These are phyloP conservation scores for Ataeniobius toweri DNA, from an alignment of 2,797 vertebrate genomes.

Conservation along the genomic window DNA sequence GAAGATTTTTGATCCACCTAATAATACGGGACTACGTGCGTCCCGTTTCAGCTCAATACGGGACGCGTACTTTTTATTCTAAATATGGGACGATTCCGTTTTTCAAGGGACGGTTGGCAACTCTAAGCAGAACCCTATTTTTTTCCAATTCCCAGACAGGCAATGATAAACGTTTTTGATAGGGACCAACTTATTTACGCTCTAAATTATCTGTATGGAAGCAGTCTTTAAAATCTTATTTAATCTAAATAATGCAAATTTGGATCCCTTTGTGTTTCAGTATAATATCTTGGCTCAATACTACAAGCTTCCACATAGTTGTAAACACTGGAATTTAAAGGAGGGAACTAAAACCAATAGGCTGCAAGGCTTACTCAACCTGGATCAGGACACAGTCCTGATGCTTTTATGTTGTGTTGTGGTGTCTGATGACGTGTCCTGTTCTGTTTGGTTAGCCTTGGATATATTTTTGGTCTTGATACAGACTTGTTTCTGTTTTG, in stretches of 20 bases:
- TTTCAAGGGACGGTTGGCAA: too few species aligned
- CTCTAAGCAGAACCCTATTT: too few species aligned
- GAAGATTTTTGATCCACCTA: too few species aligned
- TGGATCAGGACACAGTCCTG: slow-evolving; percentile 15
- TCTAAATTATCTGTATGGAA: too few species aligned
- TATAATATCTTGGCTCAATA: slow-evolving; percentile 7
- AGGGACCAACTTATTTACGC: too few species aligned
- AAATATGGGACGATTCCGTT: too few species aligned
- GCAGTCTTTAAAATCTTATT: too few species aligned
- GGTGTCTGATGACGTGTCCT: neutral
- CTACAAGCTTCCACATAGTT: slow-evolving; percentile 24
- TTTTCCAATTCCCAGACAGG: too few species aligned
- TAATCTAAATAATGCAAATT: neutral
- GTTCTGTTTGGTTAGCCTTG: neutral
- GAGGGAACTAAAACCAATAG: slow-evolving; percentile 42
- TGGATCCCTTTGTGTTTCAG: neutral
- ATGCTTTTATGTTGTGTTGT: neutral
- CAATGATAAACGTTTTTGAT: too few species aligned
- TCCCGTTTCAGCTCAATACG: too few species aligned
- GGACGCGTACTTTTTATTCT: too few species aligned
- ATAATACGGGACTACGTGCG: too few species aligned
- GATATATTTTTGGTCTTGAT: neutral
- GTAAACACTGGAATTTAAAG: slow-evolving; percentile 30
- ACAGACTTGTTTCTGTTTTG: neutral
- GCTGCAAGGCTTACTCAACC: slow-evolving; percentile 28